Evolutionary conservation across 2,113 vertebrate species (phyloP).

Genomic region (Orycteropus afer): DNA sequence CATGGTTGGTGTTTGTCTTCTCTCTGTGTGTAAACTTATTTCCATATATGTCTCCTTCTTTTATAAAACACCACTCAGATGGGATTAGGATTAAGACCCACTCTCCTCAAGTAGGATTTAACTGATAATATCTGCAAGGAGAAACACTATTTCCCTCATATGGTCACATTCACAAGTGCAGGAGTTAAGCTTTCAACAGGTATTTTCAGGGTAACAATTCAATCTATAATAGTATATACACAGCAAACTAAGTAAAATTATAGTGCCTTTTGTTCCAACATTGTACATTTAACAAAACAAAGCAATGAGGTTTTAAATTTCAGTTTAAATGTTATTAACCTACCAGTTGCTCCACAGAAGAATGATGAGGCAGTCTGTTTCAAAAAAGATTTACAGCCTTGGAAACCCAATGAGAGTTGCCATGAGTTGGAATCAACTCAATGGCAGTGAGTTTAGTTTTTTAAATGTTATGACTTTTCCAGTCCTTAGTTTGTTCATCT

Average conservation of each 20-base stretch:
- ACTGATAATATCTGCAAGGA: background rate
- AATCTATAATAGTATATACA: background rate
- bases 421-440: no score
- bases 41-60: background rate
- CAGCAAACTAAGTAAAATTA: background rate
- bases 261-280: background rate
- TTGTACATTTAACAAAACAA: background rate
- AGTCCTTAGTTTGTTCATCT: conserved; percentile 6
- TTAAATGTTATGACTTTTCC: background rate
- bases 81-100: background rate
- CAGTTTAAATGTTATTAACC: background rate
- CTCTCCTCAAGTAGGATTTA: background rate
- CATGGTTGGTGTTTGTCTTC: background rate
- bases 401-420: no score
- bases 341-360: no score
- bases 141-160: background rate
- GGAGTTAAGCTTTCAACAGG: background rate
- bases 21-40: background rate
- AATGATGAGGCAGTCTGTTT: no score
- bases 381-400: no score
- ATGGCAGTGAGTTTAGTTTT: no score
- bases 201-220: background rate
- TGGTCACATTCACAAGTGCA: background rate
- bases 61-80: background rate
- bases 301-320: background rate